phyloP scores from a whole-genome alignment of 2,113 vertebrate species.

The Colaptes auratus region DNA sequence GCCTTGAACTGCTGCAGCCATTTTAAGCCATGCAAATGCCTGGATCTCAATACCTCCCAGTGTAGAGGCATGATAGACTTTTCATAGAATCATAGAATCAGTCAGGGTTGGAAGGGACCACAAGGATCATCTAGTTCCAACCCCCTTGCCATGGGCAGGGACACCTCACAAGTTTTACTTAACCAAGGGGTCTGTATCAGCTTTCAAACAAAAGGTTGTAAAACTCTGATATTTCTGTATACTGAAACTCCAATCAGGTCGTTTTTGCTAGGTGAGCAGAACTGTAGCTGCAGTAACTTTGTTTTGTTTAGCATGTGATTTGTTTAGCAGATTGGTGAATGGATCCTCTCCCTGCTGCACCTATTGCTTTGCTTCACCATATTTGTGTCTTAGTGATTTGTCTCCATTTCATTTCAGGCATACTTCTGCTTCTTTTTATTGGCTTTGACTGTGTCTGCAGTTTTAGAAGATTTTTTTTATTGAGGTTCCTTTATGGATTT shows the following conservation, averaged over 20 bases:
- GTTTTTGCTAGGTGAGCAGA: neutral
- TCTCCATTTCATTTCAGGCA: neutral
- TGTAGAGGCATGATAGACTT: neutral
- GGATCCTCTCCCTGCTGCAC: neutral
- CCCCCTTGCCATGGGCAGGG: no score
- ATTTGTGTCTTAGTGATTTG: neutral
- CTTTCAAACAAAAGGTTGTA: neutral
- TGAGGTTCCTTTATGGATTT: slow-evolving; percentile 34
- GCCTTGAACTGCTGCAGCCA: slow-evolving; percentile 38
- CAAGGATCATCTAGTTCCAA: no score
- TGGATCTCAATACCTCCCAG: neutral
- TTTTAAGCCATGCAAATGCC: slow-evolving; percentile 47
- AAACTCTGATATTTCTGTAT: neutral
- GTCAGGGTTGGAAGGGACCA: no score
- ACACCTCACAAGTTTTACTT: no score
- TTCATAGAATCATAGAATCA: no score
- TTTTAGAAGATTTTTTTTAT: slow-evolving; percentile 20
- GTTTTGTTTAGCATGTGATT: neutral
- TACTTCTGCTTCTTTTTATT: neutral
- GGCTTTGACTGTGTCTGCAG: neutral
- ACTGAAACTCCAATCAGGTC: neutral
- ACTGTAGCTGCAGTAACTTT: neutral
- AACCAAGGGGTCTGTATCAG: neutral
- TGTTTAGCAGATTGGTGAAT: neutral
- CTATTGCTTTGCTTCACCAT: neutral